Conservation (phyloP, 2,113 vertebrate species). For the Carassius gibelio region DNA sequence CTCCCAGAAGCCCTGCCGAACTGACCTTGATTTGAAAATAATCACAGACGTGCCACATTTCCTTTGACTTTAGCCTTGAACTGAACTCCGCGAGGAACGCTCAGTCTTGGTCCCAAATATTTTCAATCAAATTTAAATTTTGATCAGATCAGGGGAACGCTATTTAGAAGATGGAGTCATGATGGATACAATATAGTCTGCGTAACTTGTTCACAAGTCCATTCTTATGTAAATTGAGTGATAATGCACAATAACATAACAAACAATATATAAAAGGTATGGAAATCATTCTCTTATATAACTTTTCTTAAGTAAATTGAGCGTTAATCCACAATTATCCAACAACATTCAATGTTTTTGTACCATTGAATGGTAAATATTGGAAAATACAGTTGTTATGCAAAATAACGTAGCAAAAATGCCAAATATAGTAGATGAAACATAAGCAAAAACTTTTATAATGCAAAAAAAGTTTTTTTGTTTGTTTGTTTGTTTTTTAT, state of each 20-base stretch:
- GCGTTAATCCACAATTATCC: too few relatives aligned
- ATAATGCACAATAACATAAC: background rate
- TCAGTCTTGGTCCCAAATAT: slow-evolving; percentile 1
- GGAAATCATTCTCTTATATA: too few relatives aligned
- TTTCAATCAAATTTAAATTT: background rate
- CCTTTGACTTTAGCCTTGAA: slow-evolving; percentile 30
- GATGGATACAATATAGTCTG: background rate
- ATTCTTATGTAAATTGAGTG: background rate
- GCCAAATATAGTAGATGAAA: background rate
- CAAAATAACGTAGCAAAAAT: background rate
- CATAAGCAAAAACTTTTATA: background rate
- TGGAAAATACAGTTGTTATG: background rate
- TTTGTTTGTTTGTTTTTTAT: background rate
- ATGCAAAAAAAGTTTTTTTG: too few relatives aligned
- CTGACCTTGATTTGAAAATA: slow-evolving; percentile 36
- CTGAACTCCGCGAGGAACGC: slow-evolving; percentile 3
- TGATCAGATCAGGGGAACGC: background rate
- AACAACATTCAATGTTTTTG: too few relatives aligned
- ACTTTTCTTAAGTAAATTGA: too few relatives aligned
- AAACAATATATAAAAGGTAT: background rate
- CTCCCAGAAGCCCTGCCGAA: slow-evolving; percentile 25
- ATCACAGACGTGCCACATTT: slow-evolving; percentile 40
- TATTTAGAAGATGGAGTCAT: background rate
- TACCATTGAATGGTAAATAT: too few relatives aligned
- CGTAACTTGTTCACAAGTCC: background rate